Base-by-base conservation (phyloP, 2,797 vertebrate species). In the Poeciliopsis paucimaculata region DNA sequence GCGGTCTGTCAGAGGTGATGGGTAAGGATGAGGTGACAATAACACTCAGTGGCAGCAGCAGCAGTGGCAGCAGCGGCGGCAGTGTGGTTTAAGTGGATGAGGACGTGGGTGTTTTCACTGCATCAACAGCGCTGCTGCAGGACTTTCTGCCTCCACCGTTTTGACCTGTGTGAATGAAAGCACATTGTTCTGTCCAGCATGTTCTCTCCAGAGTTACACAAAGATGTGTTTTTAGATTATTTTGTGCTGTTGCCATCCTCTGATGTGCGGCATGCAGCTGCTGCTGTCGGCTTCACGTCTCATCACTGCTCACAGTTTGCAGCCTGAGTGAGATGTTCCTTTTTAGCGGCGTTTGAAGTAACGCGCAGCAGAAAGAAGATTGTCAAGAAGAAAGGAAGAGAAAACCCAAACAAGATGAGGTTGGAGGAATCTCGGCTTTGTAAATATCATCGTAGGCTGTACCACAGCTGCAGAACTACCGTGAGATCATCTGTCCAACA, bases 71-170 rank as follows among this genome's bases (percentile, higher is more conserved):
- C 71, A 49, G 71, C 16, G 20, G 71, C 45, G 11, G 71, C 71
- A 4, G 71, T 26, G 26, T 15, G 66, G 41, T 68, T 68, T 68
- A 68, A 68, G 64, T 68, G 64, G 36, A 68, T 68, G 64, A 68
- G 64, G 10, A 26, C 64, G 64, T 68, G 64, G 64, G 64, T 68
- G 64, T 64, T 64, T 64, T 64, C 62, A 9, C 62, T 53, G 75
- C 53, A 79, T 82, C 80, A 82, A 82, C 77, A 78, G 80, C 53
- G 60, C 77, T 76, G 66, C 80, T 72, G 75, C 81, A 77, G 64
- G 36, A 84, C 64, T 77, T 55, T 81, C 85, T 74, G 79, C 66
- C 60, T 77, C 34, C 66, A 73, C 23, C 39, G 4, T 70, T 43
- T 70, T 26, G 11, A 70, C 66, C 39, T 41, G 20, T 26, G 64